Percentiles rank a stretch among this genome's conserved stretches.
These are phyloP conservation scores for Nyctalus aviator DNA, from an alignment of 2,797 vertebrate species.

Conservation along the genomic window DNA sequence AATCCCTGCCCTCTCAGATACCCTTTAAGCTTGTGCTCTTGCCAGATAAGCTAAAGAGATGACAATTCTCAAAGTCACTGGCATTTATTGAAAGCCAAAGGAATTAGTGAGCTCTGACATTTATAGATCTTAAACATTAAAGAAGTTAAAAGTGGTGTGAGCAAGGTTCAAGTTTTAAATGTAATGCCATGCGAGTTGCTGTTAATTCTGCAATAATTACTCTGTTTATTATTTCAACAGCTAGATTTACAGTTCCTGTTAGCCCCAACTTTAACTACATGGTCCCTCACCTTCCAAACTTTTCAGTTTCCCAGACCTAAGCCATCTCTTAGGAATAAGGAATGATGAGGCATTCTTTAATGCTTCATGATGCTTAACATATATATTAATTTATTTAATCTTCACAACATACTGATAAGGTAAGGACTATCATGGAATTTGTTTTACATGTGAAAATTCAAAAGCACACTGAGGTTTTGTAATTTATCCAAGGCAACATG, in stretches of 20 bases:
- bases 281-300: slow-evolving; percentile 61
- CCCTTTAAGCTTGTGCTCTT: slow-evolving; percentile 79
- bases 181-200: slow-evolving; percentile 78
- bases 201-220: slow-evolving; percentile 83
- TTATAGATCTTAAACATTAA: slow-evolving; percentile 84
- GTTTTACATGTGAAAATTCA: not conserved
- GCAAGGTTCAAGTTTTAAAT: slow-evolving; percentile 84
- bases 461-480: not conserved
- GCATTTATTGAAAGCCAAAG: slow-evolving; percentile 85
- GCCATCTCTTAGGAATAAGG: not conserved
- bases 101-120: slow-evolving; percentile 86
- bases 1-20: slow-evolving; percentile 62
- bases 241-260: slow-evolving; percentile 68
- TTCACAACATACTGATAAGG: slow-evolving; percentile 13
- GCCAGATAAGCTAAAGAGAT: slow-evolving; percentile 78
- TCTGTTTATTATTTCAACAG: slow-evolving; percentile 81
- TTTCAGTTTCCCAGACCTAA: slow-evolving; percentile 59
- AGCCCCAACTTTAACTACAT: slow-evolving; percentile 51
- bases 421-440: not conserved
- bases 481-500: not conserved
- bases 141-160: slow-evolving; percentile 83
- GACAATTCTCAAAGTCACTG: slow-evolving; percentile 82
- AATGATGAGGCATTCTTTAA: slow-evolving; percentile 4
- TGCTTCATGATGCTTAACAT: not conserved
- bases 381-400: slow-evolving; percentile 46